Evolutionary conservation across 1,140 invertebrate genomes (phyloP), one percentile per base, ranked within the genome.

Genomic region (Lerema accius): DNA sequence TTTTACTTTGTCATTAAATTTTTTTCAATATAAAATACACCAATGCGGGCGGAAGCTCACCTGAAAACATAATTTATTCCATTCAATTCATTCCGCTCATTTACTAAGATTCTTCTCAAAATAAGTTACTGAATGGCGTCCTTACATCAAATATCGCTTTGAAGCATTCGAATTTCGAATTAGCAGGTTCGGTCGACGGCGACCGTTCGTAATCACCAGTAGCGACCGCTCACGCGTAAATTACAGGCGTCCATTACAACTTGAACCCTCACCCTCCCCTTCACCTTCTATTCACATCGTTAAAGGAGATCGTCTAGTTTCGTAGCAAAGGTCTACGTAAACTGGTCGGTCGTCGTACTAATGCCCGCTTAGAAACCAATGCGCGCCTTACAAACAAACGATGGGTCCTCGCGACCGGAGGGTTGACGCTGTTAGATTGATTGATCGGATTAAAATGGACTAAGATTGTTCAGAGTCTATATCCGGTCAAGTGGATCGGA

Each of bases 201-300:
- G 71, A 71, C 72, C 73, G 73, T 73, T 67, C 76, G 82, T 86
- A 88, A 88, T 88, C 83, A 87, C 82, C 77, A 67, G 62, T 67
- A 71, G 69, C 79, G 82, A 78, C 82, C 78, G 79, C 72, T 86
- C 84, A 79, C 86, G 86, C 82, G 81, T 86, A 85, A 86, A 86
- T 86, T 86, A 84, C 83, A 73, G 66, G 71, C 59, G 63, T 59
- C 58, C 45, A 71, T 39, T 61, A 11, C 60, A 65, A 40, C 42
- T 65, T 43, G 78, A 64, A 19, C 71, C 60, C 35, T 71, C 73
- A 37, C 68, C 48, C 69, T 65, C 42, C 46, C 43, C 65, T 56
- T 60, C 60, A 55, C 26, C 40, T 40, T 58, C 58, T 28, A 39
- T 32, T 17, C 60, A 45, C 68, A 63, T 48, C 32, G 53, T 48